Base-by-base conservation (phyloP, 2,113 vertebrate genomes). In the Ammodytes marinus region DNA sequence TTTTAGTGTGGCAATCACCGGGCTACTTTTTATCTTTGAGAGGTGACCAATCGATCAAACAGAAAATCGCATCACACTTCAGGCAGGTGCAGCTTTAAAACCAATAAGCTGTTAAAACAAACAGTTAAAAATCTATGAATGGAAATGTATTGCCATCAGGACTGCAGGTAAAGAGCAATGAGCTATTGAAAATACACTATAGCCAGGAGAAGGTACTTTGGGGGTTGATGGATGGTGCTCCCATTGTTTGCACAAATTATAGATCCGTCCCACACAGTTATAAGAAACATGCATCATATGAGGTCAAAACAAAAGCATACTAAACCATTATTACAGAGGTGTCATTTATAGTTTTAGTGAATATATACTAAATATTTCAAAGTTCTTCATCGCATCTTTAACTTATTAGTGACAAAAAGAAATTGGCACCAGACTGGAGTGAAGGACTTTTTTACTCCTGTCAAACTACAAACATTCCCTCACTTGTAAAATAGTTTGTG, bases 31-130 rank as follows among this genome's bases (percentile, higher is more conserved):
- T 11, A 12, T 47, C 64, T 63, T 6, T 74, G 47, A 46, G 65
- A 43, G 43, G n/a, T n/a, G n/a, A n/a, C n/a, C n/a, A n/a, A n/a
- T 27, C 37, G 46, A 76, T 39, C 79, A 69, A 53, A 67, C 74
- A 77, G 69, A 69, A 84, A 80, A 67, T 70, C 37, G 72, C 84
- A 69, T 82, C 77, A 84, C 63, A 73, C 67, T 46, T 79, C 46
- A 74, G 59, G 61, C 58, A 73, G 57, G 70, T 65, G 1, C 8
- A 11, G 69, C 67, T 80, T 54, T 85, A 79, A 77, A 82, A 66
- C 37, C 19, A 79, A 88, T 79, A 77, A 88, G 81, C 81, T 47
- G 61, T 66, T 67, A 27, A 27, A 27, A 27, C 27, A 27, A 27
- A 83, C 72, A 52, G 79, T 39, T 40, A 15, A 43, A 52, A 35